These are phyloP conservation scores for Drosophila mulleri DNA, from an alignment of 2,888 invertebrate genomes.

Conservation along the genomic window DNA sequence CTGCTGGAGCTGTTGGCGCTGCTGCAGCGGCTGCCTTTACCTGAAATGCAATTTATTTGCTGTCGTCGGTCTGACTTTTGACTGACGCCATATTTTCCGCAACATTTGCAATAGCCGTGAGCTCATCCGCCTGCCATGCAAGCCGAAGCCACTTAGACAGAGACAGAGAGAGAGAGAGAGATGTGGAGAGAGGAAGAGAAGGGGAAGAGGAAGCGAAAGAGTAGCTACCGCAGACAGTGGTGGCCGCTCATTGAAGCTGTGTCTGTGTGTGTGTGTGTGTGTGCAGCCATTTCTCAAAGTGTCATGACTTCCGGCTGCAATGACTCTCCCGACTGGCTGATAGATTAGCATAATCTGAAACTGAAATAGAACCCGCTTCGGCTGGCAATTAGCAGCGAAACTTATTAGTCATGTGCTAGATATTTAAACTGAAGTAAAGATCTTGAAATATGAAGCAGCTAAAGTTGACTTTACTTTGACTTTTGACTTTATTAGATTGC, in stretches of 20 bases:
- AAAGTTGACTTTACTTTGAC: background rate
- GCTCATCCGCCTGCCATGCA: slow-evolving; percentile 51
- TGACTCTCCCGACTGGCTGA: slow-evolving; percentile 25
- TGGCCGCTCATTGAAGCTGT: slow-evolving; percentile 37
- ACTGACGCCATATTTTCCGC: slow-evolving; percentile 83
- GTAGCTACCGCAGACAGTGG: slow-evolving; percentile 27
- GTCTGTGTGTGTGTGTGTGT: slow-evolving; percentile 23
- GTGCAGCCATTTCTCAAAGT: slow-evolving; percentile 51
- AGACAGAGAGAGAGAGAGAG: background rate
- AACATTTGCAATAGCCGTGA: slow-evolving; percentile 77
- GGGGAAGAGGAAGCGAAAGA: background rate
- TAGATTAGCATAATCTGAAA: slow-evolving; percentile 48
- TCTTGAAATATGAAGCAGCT: slow-evolving; percentile 4
- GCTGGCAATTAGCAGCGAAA: slow-evolving; percentile 33
- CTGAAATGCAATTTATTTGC: slow-evolving; percentile 83
- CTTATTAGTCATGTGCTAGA: slow-evolving; percentile 15
- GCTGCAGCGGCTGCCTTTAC: slow-evolving; percentile 30
- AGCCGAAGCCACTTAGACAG: slow-evolving; percentile 1
- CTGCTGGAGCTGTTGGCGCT: background rate
- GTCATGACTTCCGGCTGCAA: slow-evolving; percentile 36
- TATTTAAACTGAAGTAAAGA: background rate
- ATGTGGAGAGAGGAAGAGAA: no score
- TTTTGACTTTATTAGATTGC: background rate
- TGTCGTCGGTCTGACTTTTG: slow-evolving; percentile 82
- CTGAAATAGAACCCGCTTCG: background rate